These are phyloP conservation scores for Chamaea fasciata DNA, from an alignment of 2,113 vertebrate species.

Conservation along the genomic window DNA sequence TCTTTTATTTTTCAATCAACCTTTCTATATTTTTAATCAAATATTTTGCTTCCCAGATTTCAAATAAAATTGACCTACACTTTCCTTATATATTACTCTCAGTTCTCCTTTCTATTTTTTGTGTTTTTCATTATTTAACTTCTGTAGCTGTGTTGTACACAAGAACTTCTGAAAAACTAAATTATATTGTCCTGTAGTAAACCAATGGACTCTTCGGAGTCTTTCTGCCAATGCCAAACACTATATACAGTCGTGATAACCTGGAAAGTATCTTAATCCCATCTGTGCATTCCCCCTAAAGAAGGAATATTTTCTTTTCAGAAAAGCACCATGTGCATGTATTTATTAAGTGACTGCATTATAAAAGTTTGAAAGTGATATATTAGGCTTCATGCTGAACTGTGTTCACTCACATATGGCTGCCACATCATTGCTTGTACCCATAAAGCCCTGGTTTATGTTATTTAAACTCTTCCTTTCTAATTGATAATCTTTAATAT, in stretches of 20 bases:
- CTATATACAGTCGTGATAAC: background rate
- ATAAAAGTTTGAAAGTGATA: background rate
- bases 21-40: background rate
- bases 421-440: background rate
- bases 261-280: background rate
- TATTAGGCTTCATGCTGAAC: background rate
- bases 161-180: background rate
- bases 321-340: background rate
- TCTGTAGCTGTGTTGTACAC: background rate
- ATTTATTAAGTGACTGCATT: background rate
- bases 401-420: background rate
- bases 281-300: background rate
- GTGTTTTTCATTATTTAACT: background rate
- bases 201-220: background rate
- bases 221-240: background rate
- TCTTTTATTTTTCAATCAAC: background rate
- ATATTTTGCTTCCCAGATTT: background rate
- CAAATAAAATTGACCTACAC: background rate
- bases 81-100: background rate
- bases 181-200: background rate
- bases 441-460: background rate
- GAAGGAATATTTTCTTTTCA: background rate
- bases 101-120: background rate
- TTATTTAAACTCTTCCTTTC: background rate
- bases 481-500: background rate